These are phyloP conservation scores for Erythrocercus mccallii DNA, from an alignment of 2,113 vertebrate genomes.

Conservation along the genomic window DNA sequence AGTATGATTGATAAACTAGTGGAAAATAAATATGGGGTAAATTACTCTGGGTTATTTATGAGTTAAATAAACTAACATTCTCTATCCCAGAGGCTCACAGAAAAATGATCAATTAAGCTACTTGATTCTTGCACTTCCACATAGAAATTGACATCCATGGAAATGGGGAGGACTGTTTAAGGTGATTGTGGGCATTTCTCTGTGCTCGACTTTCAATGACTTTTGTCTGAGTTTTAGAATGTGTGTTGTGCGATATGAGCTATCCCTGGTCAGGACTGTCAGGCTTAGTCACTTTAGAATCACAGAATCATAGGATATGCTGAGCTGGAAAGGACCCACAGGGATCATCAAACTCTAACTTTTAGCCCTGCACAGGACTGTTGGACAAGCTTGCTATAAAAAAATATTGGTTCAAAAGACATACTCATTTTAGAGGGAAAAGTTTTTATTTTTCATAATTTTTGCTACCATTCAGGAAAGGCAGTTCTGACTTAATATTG, in stretches of 20 bases:
- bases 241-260: neutral
- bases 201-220: neutral
- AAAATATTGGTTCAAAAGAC: neutral
- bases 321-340: neutral
- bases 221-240: neutral
- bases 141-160: neutral
- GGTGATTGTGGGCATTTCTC: neutral
- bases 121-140: neutral
- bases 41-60: conserved; percentile 2
- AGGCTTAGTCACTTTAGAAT: neutral
- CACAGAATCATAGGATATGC: neutral
- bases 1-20: neutral
- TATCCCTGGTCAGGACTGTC: neutral
- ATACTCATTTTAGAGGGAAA: neutral
- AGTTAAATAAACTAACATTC: conserved; percentile 11
- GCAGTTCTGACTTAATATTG: neutral
- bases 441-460: neutral
- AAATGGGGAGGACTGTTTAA: neutral
- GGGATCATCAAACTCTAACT: neutral
- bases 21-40: conserved; percentile 28
- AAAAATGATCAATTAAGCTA: neutral
- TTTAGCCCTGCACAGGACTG: neutral
- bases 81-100: neutral
- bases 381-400: neutral
- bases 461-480: neutral